These are phyloP conservation scores for Paradoxurus hermaphroditus DNA, from an alignment of 2,113 vertebrate species.

Conservation along the genomic window DNA sequence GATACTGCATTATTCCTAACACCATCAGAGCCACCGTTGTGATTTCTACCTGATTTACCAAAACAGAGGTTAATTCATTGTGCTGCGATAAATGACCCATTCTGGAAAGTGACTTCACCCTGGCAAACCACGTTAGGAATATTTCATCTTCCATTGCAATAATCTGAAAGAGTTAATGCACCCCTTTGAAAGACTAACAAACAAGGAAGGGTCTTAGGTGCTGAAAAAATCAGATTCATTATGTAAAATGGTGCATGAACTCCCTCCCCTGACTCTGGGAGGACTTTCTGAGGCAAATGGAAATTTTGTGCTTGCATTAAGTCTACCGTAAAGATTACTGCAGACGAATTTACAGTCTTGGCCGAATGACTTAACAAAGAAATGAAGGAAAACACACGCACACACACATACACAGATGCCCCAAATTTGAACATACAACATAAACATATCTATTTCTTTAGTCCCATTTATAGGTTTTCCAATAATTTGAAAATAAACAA, in stretches of 20 bases:
- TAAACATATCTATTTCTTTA: conserved; percentile 43
- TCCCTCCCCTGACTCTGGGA: neutral
- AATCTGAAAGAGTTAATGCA: conserved; percentile 3
- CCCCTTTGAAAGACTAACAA: neutral
- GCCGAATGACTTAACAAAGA: neutral
- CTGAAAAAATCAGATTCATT: neutral
- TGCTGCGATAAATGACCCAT: neutral
- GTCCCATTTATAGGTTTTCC: conserved; percentile 59
- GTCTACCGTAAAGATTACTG: neutral
- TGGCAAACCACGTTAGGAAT: neutral
- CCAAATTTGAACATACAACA: conserved; percentile 41
- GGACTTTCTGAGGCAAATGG: conserved; percentile 33
- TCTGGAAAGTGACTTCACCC: neutral
- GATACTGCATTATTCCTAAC: neutral
- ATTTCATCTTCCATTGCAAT: neutral
- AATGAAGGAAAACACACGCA: neutral
- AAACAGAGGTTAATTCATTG: neutral
- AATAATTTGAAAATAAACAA: conserved; percentile 72
- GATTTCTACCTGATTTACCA: conserved; percentile 35
- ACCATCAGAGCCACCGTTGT: neutral
- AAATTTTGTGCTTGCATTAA: conserved; percentile 8
- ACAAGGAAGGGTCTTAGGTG: neutral
- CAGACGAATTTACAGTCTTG: conserved; percentile 44
- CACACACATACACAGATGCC: neutral
- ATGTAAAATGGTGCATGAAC: conserved; percentile 42